A percentile compares a stretch with the other conserved stretches of the same genome.
These are phyloP conservation scores for Papilio dardanus DNA, from an alignment of 1,140 invertebrate genomes.

Conservation along the genomic window DNA sequence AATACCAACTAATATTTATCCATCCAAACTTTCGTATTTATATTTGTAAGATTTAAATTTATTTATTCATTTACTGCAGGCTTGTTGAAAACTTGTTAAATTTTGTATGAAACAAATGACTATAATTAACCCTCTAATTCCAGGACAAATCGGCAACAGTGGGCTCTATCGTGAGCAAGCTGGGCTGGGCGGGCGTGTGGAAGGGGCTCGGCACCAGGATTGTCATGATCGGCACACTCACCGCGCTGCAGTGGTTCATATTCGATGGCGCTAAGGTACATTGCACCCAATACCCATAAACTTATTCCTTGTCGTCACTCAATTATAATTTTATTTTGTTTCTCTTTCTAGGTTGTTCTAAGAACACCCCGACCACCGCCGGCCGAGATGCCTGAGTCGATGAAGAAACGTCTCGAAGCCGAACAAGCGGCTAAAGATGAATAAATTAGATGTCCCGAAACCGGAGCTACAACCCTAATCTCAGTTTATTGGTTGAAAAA, in stretches of 20 bases:
- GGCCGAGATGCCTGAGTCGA: constrained; percentile 34
- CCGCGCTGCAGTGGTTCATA: constrained; percentile 36
- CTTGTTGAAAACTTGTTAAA: too few relatives aligned
- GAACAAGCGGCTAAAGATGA: constrained; percentile 15
- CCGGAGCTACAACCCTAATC: not conserved
- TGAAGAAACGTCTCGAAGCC: constrained; percentile 34
- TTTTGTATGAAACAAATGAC: not conserved
- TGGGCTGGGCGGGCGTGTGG: constrained; percentile 91
- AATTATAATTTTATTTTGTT: too few relatives aligned
- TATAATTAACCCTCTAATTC: constrained; percentile 24
- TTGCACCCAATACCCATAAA: too few relatives aligned
- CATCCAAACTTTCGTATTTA: too few relatives aligned
- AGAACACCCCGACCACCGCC: constrained; percentile 35
- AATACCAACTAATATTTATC: too few relatives aligned
- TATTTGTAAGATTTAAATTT: too few relatives aligned
- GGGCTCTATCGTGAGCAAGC: constrained; percentile 81
- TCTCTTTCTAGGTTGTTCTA: constrained; percentile 18
- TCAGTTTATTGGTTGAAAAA: constrained; percentile 4
- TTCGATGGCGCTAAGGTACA: constrained; percentile 35
- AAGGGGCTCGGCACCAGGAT: constrained; percentile 98
- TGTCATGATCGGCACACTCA: constrained; percentile 91
- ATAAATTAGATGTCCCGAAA: not conserved
- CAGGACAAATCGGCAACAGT: constrained; percentile 79
- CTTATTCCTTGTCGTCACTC: too few relatives aligned
- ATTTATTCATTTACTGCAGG: too few relatives aligned